Base-by-base conservation (phyloP, 2,113 vertebrate genomes). In the Phodopus roborovskii region DNA sequence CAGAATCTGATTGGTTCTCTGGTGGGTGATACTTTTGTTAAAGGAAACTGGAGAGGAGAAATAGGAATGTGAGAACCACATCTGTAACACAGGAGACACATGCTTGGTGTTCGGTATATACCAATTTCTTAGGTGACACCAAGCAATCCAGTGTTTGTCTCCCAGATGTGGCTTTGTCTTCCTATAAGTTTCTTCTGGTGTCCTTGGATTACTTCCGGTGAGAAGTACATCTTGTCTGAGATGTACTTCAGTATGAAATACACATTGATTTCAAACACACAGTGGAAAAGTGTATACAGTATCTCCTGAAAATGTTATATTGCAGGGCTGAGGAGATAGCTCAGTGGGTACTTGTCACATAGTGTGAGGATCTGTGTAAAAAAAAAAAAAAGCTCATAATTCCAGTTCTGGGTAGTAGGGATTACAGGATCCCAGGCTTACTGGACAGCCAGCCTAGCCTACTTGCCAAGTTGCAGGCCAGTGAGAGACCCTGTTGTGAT, bases 11-110 rank as follows among this genome's bases (percentile, higher is more conserved):
- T 87, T 85, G 58, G 88, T 66, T 83, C 66, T 92, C 0, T 93
- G 36, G 70, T 93, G 64, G 94, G 48, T 87, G 53, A 96, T 94
- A 88, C 39, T 96, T 94, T 60, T 93, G 48, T 70, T 19, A 28
- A 20, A 93, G 68, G 78, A 75, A 89, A 36, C 30, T 88, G 17
- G 45, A 90, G 39, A 88, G 3, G 71, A 26, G 17, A 36, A 22
- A 70, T 79, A 68, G 88, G 81, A 91, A 68, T 58, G 2, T 64
- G 30, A 89, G 50, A 42, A 84, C 86, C 70, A 39, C 62, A n/a
- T 60, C 42, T 58, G 66, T 86, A 83, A 68, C 48, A 81, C 70
- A 36, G 22, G 53, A 77, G 70, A 30, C 68, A 70, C 13, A 19
- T 75, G 56, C 33, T 56, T 75, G 58, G 53, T 91, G 28, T 81